Evolutionary conservation across 2,888 invertebrate species (phyloP), one percentile per base, ranked within the genome.

Genomic region (Mythimna albipuncta): DNA sequence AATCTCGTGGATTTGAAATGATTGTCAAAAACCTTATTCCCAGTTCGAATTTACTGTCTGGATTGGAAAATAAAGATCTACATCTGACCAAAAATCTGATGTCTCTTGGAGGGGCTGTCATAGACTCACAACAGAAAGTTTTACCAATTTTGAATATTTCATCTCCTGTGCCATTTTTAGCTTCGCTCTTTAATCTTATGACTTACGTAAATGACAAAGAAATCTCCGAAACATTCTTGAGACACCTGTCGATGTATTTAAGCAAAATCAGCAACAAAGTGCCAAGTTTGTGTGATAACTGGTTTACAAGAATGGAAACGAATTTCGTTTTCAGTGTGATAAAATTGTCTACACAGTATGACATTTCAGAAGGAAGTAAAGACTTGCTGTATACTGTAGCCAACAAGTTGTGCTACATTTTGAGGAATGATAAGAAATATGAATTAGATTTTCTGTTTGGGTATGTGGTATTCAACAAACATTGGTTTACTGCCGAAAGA

Each of bases 251-350:
- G 71, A 86, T 84, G n/a, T 97, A 97, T 88, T 88, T 97, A 35
- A 90, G 88, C 68, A 90, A 89, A 67, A 78, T 97, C 21, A 92
- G 93, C 9, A 90, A 88, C 32, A 90, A 81, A 71, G 72, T 83
- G 32, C 94, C 94, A 69, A 93, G 93, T 85, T 91, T 97, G n/a
- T 94, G 93, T 72, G 94, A 94, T 61, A 97, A 97, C 88, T 97
- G 97, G 97, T 97, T 97, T 88, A 97, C 97, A 0, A 97, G 97
- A 93, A 95, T 97, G 84, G 98, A 98, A 93, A 95, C 96, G 11
- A 95, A 96, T 74, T 92, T 97, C 13, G 87, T 97, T 10, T 95
- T 96, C 85, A 96, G 95, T 86, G 90, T 96, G 70, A 88, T 97
- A 44, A 96, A 95, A 88, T 88, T 96, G 54, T 93, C 93, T 6